Conservation (phyloP, 2,113 vertebrate genomes). For the Xiphophorus hellerii region DNA sequence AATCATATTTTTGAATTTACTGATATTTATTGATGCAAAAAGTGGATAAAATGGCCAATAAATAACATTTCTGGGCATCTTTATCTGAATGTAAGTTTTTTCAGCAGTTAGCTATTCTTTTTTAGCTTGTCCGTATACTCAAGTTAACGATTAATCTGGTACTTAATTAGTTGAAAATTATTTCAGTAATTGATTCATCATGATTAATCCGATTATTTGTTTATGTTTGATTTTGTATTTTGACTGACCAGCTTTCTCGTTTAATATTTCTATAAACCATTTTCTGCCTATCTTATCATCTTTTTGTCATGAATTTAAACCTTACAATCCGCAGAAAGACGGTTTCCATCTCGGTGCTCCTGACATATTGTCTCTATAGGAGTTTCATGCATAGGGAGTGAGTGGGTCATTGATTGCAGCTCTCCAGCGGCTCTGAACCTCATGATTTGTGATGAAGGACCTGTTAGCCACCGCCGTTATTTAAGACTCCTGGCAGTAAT, state of each 20-base stretch:
- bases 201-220: too few relatives aligned
- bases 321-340: neutral
- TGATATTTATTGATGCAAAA: too few relatives aligned
- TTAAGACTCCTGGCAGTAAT: slow-evolving; percentile 50
- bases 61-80: too few relatives aligned
- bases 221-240: slow-evolving; percentile 24
- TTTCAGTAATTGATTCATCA: too few relatives aligned
- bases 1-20: too few relatives aligned
- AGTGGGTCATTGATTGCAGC: slow-evolving; percentile 42
- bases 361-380: neutral
- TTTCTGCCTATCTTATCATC: neutral
- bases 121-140: too few relatives aligned
- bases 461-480: slow-evolving; percentile 37
- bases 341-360: slow-evolving; percentile 1
- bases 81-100: too few relatives aligned
- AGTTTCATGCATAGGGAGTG: slow-evolving; percentile 33
- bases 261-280: neutral
- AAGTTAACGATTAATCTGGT: too few relatives aligned
- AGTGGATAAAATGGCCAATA: too few relatives aligned
- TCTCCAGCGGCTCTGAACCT: slow-evolving; percentile 26
- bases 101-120: too few relatives aligned
- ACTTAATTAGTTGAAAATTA: too few relatives aligned
- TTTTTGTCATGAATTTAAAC: neutral
- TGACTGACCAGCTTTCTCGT: neutral
- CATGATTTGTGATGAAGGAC: slow-evolving; percentile 38